Percentiles rank a stretch among this genome's conserved stretches.
phyloP scores from a whole-genome alignment of 2,888 invertebrate genomes.

The Nemurella pictetii region DNA sequence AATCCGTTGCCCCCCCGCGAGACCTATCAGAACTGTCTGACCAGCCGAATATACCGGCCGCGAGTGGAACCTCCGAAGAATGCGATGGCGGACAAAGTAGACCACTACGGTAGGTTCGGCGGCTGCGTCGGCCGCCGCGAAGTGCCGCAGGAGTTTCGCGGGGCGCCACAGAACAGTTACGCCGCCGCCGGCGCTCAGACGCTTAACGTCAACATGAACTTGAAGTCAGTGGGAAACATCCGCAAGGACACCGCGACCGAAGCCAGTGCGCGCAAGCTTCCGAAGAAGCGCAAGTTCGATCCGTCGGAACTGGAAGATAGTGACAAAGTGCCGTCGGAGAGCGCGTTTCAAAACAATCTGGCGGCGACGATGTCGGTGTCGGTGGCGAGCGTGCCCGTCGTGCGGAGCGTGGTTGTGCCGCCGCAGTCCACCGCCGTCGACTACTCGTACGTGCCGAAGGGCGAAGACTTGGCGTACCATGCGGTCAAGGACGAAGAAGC shows the following conservation, averaged over 20 bases:
- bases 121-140: not conserved
- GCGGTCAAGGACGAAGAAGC: constrained; percentile 26
- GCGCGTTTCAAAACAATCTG: constrained; percentile 10
- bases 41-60: not conserved
- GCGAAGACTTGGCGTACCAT: constrained; percentile 1
- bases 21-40: not conserved
- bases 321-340: constrained; percentile 48
- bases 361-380: constrained; percentile 40
- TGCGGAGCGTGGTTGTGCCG: constrained; percentile 50
- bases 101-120: constrained; percentile 3
- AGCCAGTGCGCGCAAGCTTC: constrained; percentile 70
- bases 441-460: constrained; percentile 55
- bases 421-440: constrained; percentile 63
- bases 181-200: not conserved
- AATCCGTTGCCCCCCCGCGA: not conserved
- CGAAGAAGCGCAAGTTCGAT: constrained; percentile 90
- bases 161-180: not conserved
- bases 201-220: constrained; percentile 1
- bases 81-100: constrained; percentile 14
- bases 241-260: constrained; percentile 52
- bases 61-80: not conserved
- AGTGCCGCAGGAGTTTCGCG: not conserved
- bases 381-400: constrained; percentile 45
- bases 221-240: constrained; percentile 7
- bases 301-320: constrained; percentile 76